Evolutionary conservation across 1,140 invertebrate species (phyloP).

Genomic region (Heliothis subflexa): DNA sequence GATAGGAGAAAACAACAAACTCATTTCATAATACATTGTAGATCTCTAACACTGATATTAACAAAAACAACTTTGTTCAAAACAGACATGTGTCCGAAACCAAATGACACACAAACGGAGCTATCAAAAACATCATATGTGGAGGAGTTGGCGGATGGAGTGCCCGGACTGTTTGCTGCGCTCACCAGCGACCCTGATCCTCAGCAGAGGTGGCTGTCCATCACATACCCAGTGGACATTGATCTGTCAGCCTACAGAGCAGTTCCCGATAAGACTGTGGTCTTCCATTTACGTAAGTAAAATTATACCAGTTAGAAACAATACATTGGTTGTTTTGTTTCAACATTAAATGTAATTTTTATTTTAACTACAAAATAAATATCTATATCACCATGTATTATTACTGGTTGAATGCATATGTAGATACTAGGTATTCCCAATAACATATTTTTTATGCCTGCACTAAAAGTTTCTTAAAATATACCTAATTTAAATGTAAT

Average conservation of each 20-base stretch:
- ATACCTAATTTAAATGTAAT: too few relatives aligned
- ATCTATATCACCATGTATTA: too few relatives aligned
- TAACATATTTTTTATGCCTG: too few relatives aligned
- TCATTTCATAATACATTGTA: neutral
- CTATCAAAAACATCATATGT: conserved; percentile 94
- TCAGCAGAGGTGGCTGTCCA: conserved; percentile 91
- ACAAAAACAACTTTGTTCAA: conserved; percentile 43
- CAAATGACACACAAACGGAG: conserved; percentile 90
- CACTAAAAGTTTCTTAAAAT: too few relatives aligned
- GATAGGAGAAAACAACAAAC: neutral
- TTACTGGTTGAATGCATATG: too few relatives aligned
- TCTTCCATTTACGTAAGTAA: conserved; percentile 90
- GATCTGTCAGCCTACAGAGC: conserved; percentile 73
- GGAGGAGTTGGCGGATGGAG: conserved; percentile 93
- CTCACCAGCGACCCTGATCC: conserved; percentile 93
- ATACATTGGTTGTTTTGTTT: too few relatives aligned
- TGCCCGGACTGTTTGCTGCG: conserved; percentile 93
- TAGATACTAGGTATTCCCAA: too few relatives aligned
- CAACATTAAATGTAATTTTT: too few relatives aligned
- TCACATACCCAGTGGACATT: conserved; percentile 91
- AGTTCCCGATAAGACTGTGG: conserved; percentile 88
- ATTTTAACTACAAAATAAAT: too few relatives aligned
- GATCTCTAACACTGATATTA: neutral
- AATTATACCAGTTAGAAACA: neutral
- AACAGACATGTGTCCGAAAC: conserved; percentile 95